A percentile compares a stretch with the other conserved stretches of the same genome.
Conservation (phyloP, 2,797 vertebrate genomes). For the Alcedo atthis region DNA sequence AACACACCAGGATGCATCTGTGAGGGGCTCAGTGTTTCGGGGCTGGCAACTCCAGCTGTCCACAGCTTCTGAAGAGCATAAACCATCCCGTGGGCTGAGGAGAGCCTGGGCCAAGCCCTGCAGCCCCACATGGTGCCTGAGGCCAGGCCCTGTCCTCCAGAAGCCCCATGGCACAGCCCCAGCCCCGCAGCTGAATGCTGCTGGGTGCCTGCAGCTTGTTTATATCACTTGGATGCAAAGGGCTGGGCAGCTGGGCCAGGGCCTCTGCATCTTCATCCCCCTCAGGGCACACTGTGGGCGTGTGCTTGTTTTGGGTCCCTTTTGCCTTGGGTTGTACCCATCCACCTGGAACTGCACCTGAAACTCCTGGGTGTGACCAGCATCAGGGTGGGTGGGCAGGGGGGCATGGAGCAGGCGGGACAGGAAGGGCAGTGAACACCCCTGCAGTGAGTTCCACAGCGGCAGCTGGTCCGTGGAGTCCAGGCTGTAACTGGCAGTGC, state of each 20-base stretch:
- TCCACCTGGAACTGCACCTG: background rate
- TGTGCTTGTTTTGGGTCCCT: rapidly evolving
- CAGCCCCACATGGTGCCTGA: rapidly evolving
- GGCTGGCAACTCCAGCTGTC: background rate
- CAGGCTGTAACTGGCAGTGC: rapidly evolving
- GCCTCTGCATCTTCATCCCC: background rate
- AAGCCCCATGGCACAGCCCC: rapidly evolving
- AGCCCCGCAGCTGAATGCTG: rapidly evolving
- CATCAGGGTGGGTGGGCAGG: rapidly evolving
- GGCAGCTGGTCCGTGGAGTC: background rate
- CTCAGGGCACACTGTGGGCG: rapidly evolving
- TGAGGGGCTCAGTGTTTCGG: rapidly evolving
- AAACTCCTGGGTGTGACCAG: background rate
- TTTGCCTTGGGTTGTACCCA: background rate
- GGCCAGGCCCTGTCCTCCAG: background rate
- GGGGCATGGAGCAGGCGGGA: background rate
- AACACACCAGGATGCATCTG: background rate
- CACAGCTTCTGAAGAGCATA: rapidly evolving
- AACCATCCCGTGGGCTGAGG: rapidly evolving
- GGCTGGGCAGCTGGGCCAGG: rapidly evolving
- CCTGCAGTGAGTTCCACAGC: rapidly evolving
- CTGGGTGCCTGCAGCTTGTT: background rate
- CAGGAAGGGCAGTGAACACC: background rate
- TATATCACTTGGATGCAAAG: rapidly evolving
- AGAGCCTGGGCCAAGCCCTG: background rate